These are phyloP conservation scores for Philonicus albiceps DNA, from an alignment of 2,888 invertebrate species.

Conservation along the genomic window DNA sequence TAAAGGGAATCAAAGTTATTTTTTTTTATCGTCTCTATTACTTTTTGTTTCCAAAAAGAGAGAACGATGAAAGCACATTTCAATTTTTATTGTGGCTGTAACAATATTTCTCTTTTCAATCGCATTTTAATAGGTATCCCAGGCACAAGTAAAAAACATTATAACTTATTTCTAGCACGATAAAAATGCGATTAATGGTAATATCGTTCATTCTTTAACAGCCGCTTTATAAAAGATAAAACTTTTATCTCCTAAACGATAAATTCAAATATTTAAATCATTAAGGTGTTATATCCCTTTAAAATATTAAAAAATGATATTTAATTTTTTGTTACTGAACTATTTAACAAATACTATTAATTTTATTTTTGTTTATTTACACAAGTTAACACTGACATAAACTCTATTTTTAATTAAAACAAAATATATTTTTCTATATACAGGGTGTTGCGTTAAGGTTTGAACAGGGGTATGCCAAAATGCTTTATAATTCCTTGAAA, in stretches of 20 bases:
- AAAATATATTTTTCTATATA: too few relatives aligned
- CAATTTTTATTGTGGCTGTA: background rate
- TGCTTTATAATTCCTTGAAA: too few relatives aligned
- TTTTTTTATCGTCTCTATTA: background rate
- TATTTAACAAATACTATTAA: too few relatives aligned
- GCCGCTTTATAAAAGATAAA: background rate
- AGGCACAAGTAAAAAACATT: background rate
- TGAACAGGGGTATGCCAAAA: too few relatives aligned
- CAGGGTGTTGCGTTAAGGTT: too few relatives aligned
- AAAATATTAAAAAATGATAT: too few relatives aligned
- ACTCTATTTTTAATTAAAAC: too few relatives aligned
- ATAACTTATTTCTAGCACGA: background rate
- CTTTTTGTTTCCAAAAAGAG: background rate
- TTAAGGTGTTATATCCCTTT: too few relatives aligned
- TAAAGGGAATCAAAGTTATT: background rate
- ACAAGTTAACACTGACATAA: too few relatives aligned
- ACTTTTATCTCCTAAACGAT: background rate
- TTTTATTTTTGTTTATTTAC: too few relatives aligned
- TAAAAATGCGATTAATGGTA: background rate
- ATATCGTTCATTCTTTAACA: background rate
- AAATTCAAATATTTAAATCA: background rate
- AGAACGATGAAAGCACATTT: background rate
- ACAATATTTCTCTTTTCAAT: background rate
- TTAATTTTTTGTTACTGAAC: too few relatives aligned
- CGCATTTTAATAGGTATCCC: background rate